A percentile compares a stretch with the other conserved stretches of the same genome.
These are phyloP conservation scores for Ictalurus furcatus DNA, from an alignment of 2,113 vertebrate species.

Conservation along the genomic window DNA sequence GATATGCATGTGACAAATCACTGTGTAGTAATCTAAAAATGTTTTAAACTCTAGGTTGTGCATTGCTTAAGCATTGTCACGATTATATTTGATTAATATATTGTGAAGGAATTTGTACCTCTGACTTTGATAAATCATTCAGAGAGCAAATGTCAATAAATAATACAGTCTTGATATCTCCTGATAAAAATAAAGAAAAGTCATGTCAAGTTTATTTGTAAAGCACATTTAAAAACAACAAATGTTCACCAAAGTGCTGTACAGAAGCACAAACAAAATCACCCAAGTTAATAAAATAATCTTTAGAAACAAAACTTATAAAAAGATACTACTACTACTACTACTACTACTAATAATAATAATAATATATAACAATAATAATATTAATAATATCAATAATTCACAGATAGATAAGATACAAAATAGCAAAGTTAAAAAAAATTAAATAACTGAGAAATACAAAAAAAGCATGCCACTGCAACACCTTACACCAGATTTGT, in stretches of 20 bases:
- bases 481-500: no score
- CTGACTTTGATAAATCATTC: neutral
- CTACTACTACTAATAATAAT: neutral
- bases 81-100: neutral
- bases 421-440: neutral
- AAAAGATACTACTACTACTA: neutral
- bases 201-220: neutral
- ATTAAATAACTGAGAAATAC: neutral
- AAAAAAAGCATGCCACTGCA: neutral
- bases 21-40: neutral
- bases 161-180: neutral
- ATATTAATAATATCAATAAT: neutral
- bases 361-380: no score
- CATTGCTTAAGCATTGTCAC: neutral
- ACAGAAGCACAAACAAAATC: neutral
- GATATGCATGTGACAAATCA: neutral
- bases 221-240: neutral
- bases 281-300: neutral
- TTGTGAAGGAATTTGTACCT: neutral
- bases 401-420: neutral
- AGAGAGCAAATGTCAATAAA: neutral
- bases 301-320: neutral
- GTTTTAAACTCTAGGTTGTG: neutral
- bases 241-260: neutral
- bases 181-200: neutral